A percentile compares a stretch with the other conserved stretches of the same genome.
These are phyloP conservation scores for Lepidocyrtoides sp. DNA, from an alignment of 2,888 invertebrate species.

Conservation along the genomic window DNA sequence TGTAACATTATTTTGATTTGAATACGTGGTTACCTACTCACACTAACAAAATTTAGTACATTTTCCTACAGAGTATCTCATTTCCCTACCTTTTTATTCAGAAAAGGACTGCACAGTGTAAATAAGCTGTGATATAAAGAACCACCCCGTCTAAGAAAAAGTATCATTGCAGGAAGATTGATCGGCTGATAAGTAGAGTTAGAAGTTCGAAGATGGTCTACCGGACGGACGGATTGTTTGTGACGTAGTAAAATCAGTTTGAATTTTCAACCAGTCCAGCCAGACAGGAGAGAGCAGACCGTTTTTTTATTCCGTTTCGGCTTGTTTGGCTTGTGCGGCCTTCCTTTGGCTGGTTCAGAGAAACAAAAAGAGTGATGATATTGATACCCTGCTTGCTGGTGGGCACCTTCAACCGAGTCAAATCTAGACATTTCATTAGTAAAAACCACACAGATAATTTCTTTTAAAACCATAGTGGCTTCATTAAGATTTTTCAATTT, in stretches of 20 bases:
- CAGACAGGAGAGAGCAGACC: conserved; percentile 5
- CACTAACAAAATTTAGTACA: too few species aligned
- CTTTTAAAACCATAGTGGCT: too few species aligned
- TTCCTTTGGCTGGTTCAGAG: neutral
- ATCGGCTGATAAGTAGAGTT: too few species aligned
- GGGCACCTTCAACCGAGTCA: neutral
- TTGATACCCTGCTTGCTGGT: conserved; percentile 60
- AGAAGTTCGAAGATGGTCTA: neutral
- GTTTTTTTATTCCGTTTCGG: conserved; percentile 46
- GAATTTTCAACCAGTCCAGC: neutral
- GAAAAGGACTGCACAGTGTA: neutral
- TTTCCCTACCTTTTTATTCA: neutral
- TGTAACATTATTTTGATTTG: too few species aligned
- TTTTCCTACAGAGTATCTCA: neutral
- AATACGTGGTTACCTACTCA: too few species aligned
- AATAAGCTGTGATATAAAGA: neutral
- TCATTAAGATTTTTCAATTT: too few species aligned
- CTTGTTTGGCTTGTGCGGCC: conserved; percentile 66
- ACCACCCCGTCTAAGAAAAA: neutral
- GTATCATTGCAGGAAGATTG: too few species aligned
- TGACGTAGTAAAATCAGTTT: conserved; percentile 48
- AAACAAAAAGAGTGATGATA: conserved; percentile 49
- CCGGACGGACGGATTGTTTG: neutral
- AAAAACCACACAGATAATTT: too few species aligned
- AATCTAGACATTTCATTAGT: too few species aligned